Percentiles rank a stretch among this genome's conserved stretches.
phyloP scores from a whole-genome alignment of 2,797 vertebrate genomes.

The Leontopithecus rosalia region DNA sequence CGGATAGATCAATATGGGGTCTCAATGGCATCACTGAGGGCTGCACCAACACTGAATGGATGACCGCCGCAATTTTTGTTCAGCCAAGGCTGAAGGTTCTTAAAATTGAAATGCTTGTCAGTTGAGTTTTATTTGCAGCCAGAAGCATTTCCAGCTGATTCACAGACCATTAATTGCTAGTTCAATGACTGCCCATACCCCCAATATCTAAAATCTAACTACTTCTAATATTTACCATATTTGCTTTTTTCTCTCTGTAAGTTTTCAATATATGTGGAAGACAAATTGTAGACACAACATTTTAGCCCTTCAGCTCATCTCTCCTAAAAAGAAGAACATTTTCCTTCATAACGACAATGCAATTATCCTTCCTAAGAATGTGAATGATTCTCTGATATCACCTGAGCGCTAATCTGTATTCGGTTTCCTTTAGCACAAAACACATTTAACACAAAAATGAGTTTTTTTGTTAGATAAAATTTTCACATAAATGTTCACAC shows the following conservation, averaged over 20 bases:
- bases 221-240: neutral
- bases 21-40: neutral
- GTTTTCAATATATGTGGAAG: neutral
- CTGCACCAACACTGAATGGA: neutral
- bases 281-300: neutral
- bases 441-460: neutral
- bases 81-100: neutral
- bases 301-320: neutral
- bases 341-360: neutral
- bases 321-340: slow-evolving; percentile 6
- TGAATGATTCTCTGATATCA: neutral
- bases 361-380: neutral
- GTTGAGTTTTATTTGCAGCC: neutral
- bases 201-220: neutral
- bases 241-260: neutral
- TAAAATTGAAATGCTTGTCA: neutral
- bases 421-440: neutral
- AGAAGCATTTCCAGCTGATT: neutral
- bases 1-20: neutral
- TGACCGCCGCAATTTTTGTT: neutral
- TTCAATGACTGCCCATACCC: neutral
- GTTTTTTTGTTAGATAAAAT: neutral
- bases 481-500: neutral
- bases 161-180: neutral
- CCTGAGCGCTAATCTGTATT: neutral